Evolutionary conservation across 2,888 invertebrate species (phyloP).

Genomic region (Adela reaumurella): DNA sequence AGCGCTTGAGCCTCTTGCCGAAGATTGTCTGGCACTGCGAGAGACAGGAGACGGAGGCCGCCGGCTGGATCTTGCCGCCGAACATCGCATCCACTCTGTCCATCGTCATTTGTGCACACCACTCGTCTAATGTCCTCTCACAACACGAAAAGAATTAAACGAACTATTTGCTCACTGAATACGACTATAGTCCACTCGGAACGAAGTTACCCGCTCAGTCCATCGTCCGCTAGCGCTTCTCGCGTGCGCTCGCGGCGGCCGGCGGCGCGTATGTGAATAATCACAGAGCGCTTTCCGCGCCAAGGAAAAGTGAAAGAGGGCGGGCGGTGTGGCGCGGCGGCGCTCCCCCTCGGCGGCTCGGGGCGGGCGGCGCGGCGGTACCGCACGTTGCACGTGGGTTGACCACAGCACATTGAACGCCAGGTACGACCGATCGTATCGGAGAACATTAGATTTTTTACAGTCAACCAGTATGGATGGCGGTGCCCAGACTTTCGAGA

Average conservation of each 20-base stretch:
- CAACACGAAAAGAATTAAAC: not conserved
- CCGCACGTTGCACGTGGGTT: too few relatives aligned
- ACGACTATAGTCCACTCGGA: not conserved
- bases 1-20: slow-evolving; percentile 63
- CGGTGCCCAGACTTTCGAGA: too few relatives aligned
- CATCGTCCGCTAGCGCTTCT: slow-evolving; percentile 9
- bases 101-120: slow-evolving; percentile 30
- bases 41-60: slow-evolving; percentile 48
- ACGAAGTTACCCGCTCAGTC: slow-evolving; percentile 3
- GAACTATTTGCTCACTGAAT: not conserved
- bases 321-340: not conserved
- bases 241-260: slow-evolving; percentile 29
- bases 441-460: too few relatives aligned
- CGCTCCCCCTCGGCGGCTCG: too few relatives aligned
- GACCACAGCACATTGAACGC: too few relatives aligned
- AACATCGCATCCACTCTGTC: slow-evolving; percentile 41
- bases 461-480: too few relatives aligned
- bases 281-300: slow-evolving; percentile 1
- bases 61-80: slow-evolving; percentile 46
- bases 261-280: slow-evolving; percentile 23
- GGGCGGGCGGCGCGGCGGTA: not conserved
- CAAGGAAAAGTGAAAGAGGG: not conserved
- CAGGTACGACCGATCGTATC: too few relatives aligned
- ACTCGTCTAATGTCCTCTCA: not conserved
- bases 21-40: slow-evolving; percentile 63